phyloP scores from a whole-genome alignment of 2,113 vertebrate species.

The Lycaon pictus region DNA sequence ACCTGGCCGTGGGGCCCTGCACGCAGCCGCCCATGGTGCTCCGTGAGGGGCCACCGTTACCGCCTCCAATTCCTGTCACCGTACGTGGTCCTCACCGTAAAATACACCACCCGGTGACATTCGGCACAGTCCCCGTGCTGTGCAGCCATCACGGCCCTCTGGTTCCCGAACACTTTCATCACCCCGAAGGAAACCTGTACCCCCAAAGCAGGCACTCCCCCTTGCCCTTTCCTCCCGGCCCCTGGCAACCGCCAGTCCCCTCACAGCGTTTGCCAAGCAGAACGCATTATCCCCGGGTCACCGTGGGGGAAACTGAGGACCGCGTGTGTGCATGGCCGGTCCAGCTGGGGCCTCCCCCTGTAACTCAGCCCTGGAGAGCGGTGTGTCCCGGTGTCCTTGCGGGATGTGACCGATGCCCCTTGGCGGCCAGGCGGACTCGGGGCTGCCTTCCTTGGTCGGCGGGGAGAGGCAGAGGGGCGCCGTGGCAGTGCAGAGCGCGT shows the following conservation, averaged over 20 bases:
- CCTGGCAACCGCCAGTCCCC: not conserved
- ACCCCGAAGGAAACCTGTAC: not conserved
- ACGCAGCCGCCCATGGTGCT: not conserved
- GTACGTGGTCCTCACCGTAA: not conserved
- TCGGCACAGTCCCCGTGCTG: not conserved
- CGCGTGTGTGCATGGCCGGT: not conserved
- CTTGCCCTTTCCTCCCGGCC: not conserved
- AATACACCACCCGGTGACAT: not conserved
- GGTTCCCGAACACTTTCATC: not conserved
- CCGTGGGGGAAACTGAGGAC: not conserved
- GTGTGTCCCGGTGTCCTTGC: not conserved
- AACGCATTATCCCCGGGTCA: not conserved
- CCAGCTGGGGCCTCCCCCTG: not conserved
- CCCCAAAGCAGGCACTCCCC: not conserved
- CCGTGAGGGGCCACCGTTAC: fast-evolving
- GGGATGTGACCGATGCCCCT: not conserved
- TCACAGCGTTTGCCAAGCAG: not conserved
- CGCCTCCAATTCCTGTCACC: not conserved
- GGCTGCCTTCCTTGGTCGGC: not conserved
- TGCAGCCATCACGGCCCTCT: not conserved
- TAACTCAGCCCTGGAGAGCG: not conserved
- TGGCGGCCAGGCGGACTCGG: too few species aligned
- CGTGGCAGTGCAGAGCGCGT: not conserved
- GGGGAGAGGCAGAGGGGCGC: not conserved
- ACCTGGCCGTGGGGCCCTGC: not conserved